Evolutionary conservation across 2,797 vertebrate species (phyloP), one percentile per base, ranked within the genome.

Genomic region (Myotis daubentonii): DNA sequence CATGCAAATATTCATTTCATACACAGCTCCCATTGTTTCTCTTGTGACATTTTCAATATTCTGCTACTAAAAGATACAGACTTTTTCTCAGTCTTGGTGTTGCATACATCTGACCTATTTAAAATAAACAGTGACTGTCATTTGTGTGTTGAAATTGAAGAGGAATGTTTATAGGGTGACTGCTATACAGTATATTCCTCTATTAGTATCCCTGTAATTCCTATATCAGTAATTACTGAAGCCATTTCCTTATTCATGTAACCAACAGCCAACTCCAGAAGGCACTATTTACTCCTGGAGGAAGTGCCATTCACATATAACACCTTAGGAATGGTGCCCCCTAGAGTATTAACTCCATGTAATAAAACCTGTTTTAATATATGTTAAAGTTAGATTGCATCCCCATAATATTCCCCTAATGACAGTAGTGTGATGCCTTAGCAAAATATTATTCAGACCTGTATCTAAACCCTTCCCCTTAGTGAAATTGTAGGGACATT

Each of bases 1-100:
- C 30, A 90, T 30, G 57, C 30, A 92, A 95, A 95, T 89, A 70
- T 84, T 85, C 74, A 83, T 74, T 84, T 81, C 36, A 38, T 44
- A 62, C 16, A 89, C 15, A 91, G 53, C 2, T 87, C 20, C 19
- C 38, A 66, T n/a, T 57, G 81, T 74, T 83, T 65, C 76, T 91
- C 44, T 85, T 47, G 19, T 49, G 16, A 57, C 62, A 33, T 87
- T 84, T 4, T 74, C 66, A 72, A 84, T 81, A 28, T 15, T 95
- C 60, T 70, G 75, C 57, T 80, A 68, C 20, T 71, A 4, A 74
- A 72, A 75, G 17, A 88, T 13, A 82, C 10, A 93, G 57, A 80
- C 28, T 62, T 91, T 47, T 93, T 6, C 28, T 65, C 17, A 68
- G 47, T 75, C 41, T 80, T 25, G 13, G 76, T 16, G 2, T 82